phyloP scores from a whole-genome alignment of 53 echinoderm and acorn worm genomes.

The Henricia sp. region DNA sequence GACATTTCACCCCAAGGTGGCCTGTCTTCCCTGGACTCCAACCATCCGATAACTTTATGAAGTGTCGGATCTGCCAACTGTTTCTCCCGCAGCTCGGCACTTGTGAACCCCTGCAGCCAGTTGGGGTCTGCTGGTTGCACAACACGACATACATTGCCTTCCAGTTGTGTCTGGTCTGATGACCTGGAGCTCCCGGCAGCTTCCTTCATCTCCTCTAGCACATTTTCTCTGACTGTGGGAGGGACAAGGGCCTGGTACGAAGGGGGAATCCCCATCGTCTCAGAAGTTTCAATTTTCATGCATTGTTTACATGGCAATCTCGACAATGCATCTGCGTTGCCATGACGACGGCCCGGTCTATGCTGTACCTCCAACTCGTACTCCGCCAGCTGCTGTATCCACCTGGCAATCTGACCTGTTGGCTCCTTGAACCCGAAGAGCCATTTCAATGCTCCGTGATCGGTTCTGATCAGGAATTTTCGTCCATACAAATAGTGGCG shows the following conservation, averaged over 20 bases:
- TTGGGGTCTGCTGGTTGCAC: neutral
- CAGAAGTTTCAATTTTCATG: neutral
- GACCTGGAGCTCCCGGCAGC: neutral
- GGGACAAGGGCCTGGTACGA: neutral
- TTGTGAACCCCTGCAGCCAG: neutral
- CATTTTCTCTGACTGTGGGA: neutral
- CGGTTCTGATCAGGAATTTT: conserved; percentile 50
- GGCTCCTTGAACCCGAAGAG: conserved; percentile 57
- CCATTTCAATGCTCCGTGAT: conserved; percentile 63
- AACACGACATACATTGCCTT: neutral
- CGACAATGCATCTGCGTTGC: conserved; percentile 47
- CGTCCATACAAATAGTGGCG: conserved; percentile 67
- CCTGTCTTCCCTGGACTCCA: conserved; percentile 6
- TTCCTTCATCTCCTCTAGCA: neutral
- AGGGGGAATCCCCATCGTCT: neutral
- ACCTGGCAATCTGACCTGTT: conserved; percentile 44
- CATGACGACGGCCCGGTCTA: conserved; percentile 26
- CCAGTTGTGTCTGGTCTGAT: neutral
- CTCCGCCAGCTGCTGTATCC: conserved; percentile 35
- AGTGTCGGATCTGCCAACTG: conserved; percentile 1
- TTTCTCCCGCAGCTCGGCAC: neutral
- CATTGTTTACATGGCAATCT: conserved; percentile 27
- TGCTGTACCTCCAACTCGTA: conserved; percentile 39
- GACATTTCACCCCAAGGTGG: conserved; percentile 51
- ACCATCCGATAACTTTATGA: conserved; percentile 1